Evolutionary conservation across 2,797 vertebrate species (phyloP).

Genomic region (Cygnus olor): DNA sequence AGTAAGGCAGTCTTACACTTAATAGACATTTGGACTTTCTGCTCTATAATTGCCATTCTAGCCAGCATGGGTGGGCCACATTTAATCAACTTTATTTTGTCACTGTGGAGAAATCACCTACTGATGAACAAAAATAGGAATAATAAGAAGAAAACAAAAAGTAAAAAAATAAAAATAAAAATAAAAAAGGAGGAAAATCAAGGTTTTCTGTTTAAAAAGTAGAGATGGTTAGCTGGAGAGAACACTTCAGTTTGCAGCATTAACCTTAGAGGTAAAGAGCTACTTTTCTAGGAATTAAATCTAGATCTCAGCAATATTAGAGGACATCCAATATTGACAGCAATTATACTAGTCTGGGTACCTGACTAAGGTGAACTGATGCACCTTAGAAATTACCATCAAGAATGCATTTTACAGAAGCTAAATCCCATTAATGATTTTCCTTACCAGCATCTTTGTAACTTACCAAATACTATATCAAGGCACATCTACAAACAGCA

Average conservation of each 20-base stretch:
- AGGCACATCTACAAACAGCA: not conserved
- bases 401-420: not conserved
- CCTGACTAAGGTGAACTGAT: not conserved
- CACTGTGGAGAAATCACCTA: not conserved
- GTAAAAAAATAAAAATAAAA: too few relatives aligned
- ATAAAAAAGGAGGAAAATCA: not conserved
- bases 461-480: not conserved
- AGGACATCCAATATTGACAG: not conserved
- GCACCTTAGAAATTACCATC: not conserved
- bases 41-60: not conserved
- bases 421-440: not conserved
- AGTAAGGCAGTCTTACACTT: not conserved
- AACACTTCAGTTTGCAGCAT: not conserved
- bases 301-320: not conserved
- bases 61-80: not conserved
- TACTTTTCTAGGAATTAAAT: not conserved
- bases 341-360: not conserved
- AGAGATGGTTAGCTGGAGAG: not conserved
- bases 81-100: not conserved
- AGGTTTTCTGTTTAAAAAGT: accelerated
- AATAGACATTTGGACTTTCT: not conserved
- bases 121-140: not conserved
- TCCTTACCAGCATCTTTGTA: not conserved
- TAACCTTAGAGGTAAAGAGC: not conserved
- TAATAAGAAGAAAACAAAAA: not conserved